Percentiles rank a stretch among this genome's conserved stretches.
These are phyloP conservation scores for Zoanthus gigantus DNA, from an alignment of 92 coral and sea anemone genomes.

Conservation along the genomic window DNA sequence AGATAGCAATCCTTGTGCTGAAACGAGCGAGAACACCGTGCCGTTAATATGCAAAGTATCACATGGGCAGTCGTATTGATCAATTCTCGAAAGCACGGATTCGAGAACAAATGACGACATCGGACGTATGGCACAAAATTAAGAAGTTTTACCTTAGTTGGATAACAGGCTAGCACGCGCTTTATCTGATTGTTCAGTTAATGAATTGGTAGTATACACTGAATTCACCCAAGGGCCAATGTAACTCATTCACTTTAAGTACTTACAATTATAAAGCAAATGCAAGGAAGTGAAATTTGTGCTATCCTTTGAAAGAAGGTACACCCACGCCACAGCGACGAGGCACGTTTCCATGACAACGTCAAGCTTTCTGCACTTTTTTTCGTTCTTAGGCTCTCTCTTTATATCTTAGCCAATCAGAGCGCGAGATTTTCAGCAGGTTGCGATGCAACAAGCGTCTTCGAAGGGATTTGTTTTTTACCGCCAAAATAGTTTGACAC, in stretches of 20 bases:
- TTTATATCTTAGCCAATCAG: slow-evolving; percentile 33
- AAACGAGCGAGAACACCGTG: slow-evolving; percentile 36
- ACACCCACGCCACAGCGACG: slow-evolving; percentile 59
- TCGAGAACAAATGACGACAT: slow-evolving; percentile 53
- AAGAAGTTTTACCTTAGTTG: slow-evolving; percentile 30
- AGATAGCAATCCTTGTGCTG: slow-evolving; percentile 26
- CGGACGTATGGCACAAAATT: slow-evolving; percentile 16
- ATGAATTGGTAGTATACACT: slow-evolving; percentile 5
- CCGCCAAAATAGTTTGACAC: slow-evolving; percentile 39
- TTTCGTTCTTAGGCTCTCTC: slow-evolving; percentile 41
- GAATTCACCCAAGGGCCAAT: slow-evolving; percentile 20
- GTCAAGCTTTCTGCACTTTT: slow-evolving; percentile 48
- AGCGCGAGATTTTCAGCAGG: slow-evolving; percentile 34
- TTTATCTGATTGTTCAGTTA: slow-evolving; percentile 2
- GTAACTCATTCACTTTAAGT: slow-evolving; percentile 37
- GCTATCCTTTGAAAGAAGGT: slow-evolving; percentile 56
- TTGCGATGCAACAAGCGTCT: slow-evolving; percentile 58
- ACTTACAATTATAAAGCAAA: slow-evolving; percentile 49
- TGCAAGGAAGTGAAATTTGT: slow-evolving; percentile 40
- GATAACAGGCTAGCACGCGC: slow-evolving; percentile 4
- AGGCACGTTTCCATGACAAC: slow-evolving; percentile 53
- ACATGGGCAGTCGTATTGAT: slow-evolving; percentile 47
- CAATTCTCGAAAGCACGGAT: slow-evolving; percentile 47
- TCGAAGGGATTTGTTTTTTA: slow-evolving; percentile 49
- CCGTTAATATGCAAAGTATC: slow-evolving; percentile 55